Base-by-base conservation (phyloP, 2,888 invertebrate genomes). In the Perdita meconis region DNA sequence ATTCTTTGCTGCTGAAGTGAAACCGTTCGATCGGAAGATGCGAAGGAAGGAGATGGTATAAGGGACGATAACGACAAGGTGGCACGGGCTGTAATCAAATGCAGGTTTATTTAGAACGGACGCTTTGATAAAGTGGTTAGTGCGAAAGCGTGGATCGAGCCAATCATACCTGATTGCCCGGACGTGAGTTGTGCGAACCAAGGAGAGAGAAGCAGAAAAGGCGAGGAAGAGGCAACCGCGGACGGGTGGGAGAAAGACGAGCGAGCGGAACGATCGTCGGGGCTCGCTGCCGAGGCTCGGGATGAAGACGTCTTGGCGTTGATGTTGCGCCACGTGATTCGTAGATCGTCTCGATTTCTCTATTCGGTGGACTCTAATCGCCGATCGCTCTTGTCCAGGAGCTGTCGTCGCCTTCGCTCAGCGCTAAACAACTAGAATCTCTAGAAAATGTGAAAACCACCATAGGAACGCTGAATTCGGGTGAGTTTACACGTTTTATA, bases 111-210 rank as follows among this genome's bases (percentile, higher is more conserved):
- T 90, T 90, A 88, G 87, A 87, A 86, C 86, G 85, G 78, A 83
- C 86, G 85, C 86, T 88, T 86, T 88, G 90, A 92, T 91, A 90
- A 91, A 92, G 92, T 92, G 91, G 91, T 91, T 92, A 91, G 89
- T 88, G 90, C 86, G 89, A 90, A 89, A 88, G 88, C 89, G 90
- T 88, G 89, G 89, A 91, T 91, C 89, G 90, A 87, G 81, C 89
- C 90, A 90, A 88, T 89, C 89, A 89, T 86, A 88, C 86, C 87
- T 91, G 91, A 91, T 92, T 90, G 91, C 91, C 78, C 84, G 90
- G 88, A 91, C 92, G 92, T 92, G 92, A 91, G 90, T 85, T 84
- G 85, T 84, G 84, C 82, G 87, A 81, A 66, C 76, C 74, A 50
- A 83, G n/a, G 76, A 61, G 64, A 75, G 70, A 81, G 73, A 50